Evolutionary conservation across 2,888 invertebrate genomes (phyloP), one percentile per base, ranked within the genome.

Genomic region (Drosophila fulvimacula): DNA sequence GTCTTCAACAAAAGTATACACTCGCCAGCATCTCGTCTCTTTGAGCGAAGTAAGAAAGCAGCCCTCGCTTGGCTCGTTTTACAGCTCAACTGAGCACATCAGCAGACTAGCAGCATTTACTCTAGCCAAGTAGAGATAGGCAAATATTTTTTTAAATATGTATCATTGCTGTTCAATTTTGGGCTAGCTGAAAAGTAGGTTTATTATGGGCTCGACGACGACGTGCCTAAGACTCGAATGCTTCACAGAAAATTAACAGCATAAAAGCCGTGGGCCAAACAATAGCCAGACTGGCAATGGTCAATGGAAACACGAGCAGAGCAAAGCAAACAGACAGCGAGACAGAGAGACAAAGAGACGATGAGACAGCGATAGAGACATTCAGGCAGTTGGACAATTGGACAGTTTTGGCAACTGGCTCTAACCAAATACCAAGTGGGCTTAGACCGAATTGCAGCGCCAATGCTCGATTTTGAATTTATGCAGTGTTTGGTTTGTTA

Each of bases 401-500:
- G 58, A 49, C 52, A 60, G 57, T 58, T 69, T 64, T 42, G 44
- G 56, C 56, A 71, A 68, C 64, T 72, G 76, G 69, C 73, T 83
- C 80, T 80, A 79, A 70, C 85, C 85, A 85, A 82, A 87, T 87
- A 87, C 70, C 76, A 87, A 85, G 67, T 67, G 76, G 52, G 64
- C 69, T 68, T 70, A 73, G 67, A 64, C 27, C 55, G 13, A 59
- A 63, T 59, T 68, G 62, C 68, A 55, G 57, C 60, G 61, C 44
- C 66, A 38, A 76, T 67, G 70, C 73, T 69, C 69, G 65, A 78
- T 75, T 76, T 76, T 76, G 88, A 88, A 88, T 88, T 85, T 85
- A 85, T 85, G 85, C 85, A 85, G 86, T 88, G 83, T 81, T 85
- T 81, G 81, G 80, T 83, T 85, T 85, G 85, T 79, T 87, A 83